These are phyloP conservation scores for Pedicia rivosa DNA, from an alignment of 2,888 invertebrate species.

Conservation along the genomic window DNA sequence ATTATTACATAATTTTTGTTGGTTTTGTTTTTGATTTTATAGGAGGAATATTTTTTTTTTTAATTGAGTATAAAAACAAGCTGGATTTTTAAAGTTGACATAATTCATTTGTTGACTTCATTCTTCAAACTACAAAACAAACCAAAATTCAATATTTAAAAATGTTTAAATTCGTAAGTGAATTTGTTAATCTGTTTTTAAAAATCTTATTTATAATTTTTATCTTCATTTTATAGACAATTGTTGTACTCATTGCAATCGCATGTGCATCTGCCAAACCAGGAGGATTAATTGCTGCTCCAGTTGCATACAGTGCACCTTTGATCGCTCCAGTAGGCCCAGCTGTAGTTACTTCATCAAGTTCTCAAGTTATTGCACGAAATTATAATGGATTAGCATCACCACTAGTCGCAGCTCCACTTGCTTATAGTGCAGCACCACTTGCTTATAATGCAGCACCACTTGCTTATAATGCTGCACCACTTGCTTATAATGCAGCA, in stretches of 20 bases:
- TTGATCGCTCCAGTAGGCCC: slow-evolving; percentile 31
- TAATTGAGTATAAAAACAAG: too few relatives aligned
- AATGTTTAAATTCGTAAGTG: slow-evolving; percentile 5
- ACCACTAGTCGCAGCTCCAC: slow-evolving; percentile 17
- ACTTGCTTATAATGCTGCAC: slow-evolving; percentile 21
- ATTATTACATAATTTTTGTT: too few relatives aligned
- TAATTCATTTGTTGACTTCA: too few relatives aligned
- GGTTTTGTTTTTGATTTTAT: too few relatives aligned
- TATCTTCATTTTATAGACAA: slow-evolving; percentile 1
- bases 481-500: slow-evolving; percentile 20
- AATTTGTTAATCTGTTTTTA: too few relatives aligned
- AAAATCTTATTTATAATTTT: too few relatives aligned
- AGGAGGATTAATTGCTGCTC: slow-evolving; percentile 12
- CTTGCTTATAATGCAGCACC: slow-evolving; percentile 23
- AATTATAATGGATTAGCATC: slow-evolving; percentile 36
- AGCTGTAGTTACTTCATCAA: slow-evolving; percentile 14
- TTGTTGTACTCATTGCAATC: slow-evolving; percentile 13
- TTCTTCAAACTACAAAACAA: too few relatives aligned
- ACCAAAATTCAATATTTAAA: too few relatives aligned
- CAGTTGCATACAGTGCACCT: slow-evolving; percentile 34
- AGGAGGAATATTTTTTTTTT: too few relatives aligned
- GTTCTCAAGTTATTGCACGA: slow-evolving; percentile 37
- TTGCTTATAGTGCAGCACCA: slow-evolving; percentile 21
- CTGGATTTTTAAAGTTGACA: too few relatives aligned
- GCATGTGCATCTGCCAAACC: slow-evolving; percentile 16